A percentile compares a stretch with the other conserved stretches of the same genome.
phyloP scores from a whole-genome alignment of 2,797 vertebrate species.

The Cyclopterus lumpus region DNA sequence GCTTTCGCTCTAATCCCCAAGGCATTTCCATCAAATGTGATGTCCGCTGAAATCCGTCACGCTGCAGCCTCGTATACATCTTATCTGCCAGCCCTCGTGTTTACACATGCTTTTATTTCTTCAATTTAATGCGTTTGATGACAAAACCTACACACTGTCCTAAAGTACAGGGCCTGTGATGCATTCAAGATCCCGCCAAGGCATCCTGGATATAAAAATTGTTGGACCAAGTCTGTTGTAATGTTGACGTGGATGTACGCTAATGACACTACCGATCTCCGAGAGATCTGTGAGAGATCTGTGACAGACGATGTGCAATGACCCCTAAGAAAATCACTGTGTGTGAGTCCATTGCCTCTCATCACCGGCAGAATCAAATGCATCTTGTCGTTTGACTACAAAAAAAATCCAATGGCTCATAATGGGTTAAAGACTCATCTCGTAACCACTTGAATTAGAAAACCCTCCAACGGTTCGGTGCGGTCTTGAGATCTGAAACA shows the following conservation, averaged over 20 bases:
- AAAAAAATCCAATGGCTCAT: neutral
- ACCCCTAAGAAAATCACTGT: neutral
- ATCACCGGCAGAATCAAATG: neutral
- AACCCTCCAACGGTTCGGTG: neutral
- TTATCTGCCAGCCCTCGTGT: constrained; percentile 9
- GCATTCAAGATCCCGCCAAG: neutral
- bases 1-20: constrained; percentile 34
- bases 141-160: constrained; percentile 22
- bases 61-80: neutral
- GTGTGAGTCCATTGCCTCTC: neutral
- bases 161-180: neutral
- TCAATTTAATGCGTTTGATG: constrained; percentile 24
- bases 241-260: neutral
- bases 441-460: neutral
- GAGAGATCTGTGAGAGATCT: neutral
- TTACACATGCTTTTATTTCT: neutral
- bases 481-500: neutral
- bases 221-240: neutral
- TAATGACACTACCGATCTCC: neutral
- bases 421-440: too few relatives aligned
- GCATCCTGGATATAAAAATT: neutral
- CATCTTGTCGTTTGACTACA: neutral
- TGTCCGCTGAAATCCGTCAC: constrained; percentile 23
- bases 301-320: neutral
- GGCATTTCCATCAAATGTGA: constrained; percentile 29